A percentile compares a stretch with the other conserved stretches of the same genome.
Conservation (phyloP, 2,888 invertebrate genomes). For the Aspidiotus destructor region DNA sequence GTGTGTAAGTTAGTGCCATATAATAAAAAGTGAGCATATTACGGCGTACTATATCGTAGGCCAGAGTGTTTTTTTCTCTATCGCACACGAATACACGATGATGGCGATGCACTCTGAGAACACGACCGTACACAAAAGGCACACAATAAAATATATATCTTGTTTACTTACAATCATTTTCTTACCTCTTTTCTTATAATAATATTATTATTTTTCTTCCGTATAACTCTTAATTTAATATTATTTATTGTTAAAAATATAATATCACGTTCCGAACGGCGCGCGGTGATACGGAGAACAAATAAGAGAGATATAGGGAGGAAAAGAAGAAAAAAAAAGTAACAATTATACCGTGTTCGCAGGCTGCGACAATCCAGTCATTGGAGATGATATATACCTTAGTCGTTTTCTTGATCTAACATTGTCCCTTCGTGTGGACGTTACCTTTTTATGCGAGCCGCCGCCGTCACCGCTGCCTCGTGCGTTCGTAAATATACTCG, state of each 20-base stretch:
- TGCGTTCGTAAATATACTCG: constrained; percentile 13
- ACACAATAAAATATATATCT: constrained; percentile 2
- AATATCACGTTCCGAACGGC: constrained; percentile 27
- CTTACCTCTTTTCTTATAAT: neutral
- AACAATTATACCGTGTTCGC: constrained; percentile 27
- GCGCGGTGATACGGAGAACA: constrained; percentile 7
- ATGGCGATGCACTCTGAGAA: constrained; percentile 9
- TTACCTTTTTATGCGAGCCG: constrained; percentile 31
- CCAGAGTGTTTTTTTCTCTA: too few relatives aligned
- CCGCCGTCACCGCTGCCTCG: constrained; percentile 5
- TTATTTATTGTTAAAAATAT: constrained; percentile 31
- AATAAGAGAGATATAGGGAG: neutral
- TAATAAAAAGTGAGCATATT: too few relatives aligned
- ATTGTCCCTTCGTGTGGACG: constrained; percentile 31
- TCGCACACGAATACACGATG: neutral
- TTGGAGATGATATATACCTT: constrained; percentile 26
- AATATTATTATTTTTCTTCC: constrained; percentile 7
- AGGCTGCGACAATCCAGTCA: constrained; percentile 21
- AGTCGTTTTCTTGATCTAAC: constrained; percentile 28
- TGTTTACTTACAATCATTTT: constrained; percentile 11
- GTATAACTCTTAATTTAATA: constrained; percentile 31
- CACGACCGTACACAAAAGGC: neutral
- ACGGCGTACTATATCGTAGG: too few relatives aligned
- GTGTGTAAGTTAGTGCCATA: too few relatives aligned
- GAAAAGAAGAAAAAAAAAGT: constrained; percentile 7